Evolutionary conservation across 2,888 invertebrate genomes (phyloP), one percentile per base, ranked within the genome.

Genomic region (Dynastes grantii): DNA sequence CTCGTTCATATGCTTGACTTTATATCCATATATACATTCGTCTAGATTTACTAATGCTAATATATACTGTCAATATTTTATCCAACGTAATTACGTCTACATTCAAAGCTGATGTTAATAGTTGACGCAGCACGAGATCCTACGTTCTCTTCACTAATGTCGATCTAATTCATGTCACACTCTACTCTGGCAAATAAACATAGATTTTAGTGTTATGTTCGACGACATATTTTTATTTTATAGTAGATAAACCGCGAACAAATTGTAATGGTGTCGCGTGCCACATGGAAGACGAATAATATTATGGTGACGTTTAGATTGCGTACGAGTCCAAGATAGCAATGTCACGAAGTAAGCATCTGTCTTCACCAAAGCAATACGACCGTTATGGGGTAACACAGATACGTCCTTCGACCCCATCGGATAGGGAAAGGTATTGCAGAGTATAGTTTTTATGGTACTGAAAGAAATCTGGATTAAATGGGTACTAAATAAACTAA

Each of bases 321-420:
- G 32, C 45, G 45, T 8, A 45, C 11, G 45, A 11, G 51, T 75
- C 16, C 75, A 67, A 58, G 37, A 71, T 75, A 70, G 80, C 78
- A 71, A 76, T 61, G 49, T 70, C 73, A 78, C 67, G 78, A 76
- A 78, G 78, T 76, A 78, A 76, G 80, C 75, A 79, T 79, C 76
- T 76, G 64, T 78, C 61, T 61, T 61, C 61, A 22, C 61, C 61
- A 64, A 61, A 32, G 79, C 79, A 77, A 78, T 80, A 80, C 78
- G 78, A 61, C 76, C 78, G 78, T 78, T 80, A 80, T 78, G 78
- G 73, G 80, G 80, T 78, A 78, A 76, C 78, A 80, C 78, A 76
- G 58, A 78, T 80, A 78, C 77, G 76, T 63, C 32, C 32, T 5
- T 37, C 55, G 68, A 73, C 80, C 78, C 75, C 51, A 65, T 75